Evolutionary conservation across 92 coral and sea anemone species (phyloP).

Genomic region (Siderastrea radians): DNA sequence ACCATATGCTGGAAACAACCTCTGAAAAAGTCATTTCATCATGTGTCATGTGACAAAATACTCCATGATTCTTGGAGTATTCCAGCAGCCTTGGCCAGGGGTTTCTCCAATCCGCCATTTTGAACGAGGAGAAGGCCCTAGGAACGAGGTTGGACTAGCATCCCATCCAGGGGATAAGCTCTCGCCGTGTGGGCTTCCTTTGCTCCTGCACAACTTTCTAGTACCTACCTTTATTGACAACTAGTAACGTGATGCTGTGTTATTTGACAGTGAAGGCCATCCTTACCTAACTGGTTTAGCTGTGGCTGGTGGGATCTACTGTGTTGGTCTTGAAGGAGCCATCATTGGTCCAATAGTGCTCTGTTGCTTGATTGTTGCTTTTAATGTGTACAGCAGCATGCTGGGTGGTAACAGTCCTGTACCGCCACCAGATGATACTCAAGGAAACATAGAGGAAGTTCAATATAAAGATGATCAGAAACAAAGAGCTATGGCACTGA

Average conservation of each 20-base stretch:
- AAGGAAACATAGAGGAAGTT: not conserved
- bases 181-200: too few species aligned
- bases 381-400: slow-evolving; percentile 90
- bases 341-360: slow-evolving; percentile 98
- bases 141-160: too few species aligned
- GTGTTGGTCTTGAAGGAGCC: slow-evolving; percentile 98
- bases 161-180: too few species aligned
- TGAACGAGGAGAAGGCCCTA: too few species aligned
- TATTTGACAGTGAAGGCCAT: slow-evolving; percentile 87
- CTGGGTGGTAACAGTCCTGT: slow-evolving; percentile 76
- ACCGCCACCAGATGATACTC: slow-evolving; percentile 8
- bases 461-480: not conserved
- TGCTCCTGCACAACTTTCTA: too few species aligned
- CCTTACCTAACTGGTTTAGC: slow-evolving; percentile 99
- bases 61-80: too few species aligned
- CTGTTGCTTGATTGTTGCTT: slow-evolving; percentile 96
- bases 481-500: not conserved
- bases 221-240: too few species aligned
- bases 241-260: not conserved
- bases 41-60: too few species aligned
- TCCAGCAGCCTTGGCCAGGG: too few species aligned
- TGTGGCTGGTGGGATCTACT: slow-evolving; percentile 98
- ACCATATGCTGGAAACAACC: too few species aligned
- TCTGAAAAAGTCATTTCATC: too few species aligned
- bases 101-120: too few species aligned